A percentile compares a stretch with the other conserved stretches of the same genome.
phyloP scores from a whole-genome alignment of 2,888 invertebrate genomes.

The Theristus sp. region DNA sequence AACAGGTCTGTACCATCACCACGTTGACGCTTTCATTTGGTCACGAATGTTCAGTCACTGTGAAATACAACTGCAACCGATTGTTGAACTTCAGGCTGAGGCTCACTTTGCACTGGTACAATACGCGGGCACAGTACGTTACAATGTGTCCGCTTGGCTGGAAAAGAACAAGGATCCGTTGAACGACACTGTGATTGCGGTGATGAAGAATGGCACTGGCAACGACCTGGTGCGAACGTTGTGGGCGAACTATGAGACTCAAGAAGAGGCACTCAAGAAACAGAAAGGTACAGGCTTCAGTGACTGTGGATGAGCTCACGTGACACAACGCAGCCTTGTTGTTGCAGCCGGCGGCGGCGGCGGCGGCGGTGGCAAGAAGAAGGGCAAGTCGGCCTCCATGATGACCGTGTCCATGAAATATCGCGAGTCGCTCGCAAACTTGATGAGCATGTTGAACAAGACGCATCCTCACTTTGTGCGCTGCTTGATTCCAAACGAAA shows the following conservation, averaged over 20 bases:
- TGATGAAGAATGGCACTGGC: conserved; percentile 33
- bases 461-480: conserved; percentile 98
- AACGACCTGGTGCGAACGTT: conserved; percentile 20
- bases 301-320: neutral
- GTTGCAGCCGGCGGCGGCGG: neutral
- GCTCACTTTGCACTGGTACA: conserved; percentile 98
- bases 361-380: conserved; percentile 23
- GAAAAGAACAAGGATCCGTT: conserved; percentile 57
- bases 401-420: conserved; percentile 97
- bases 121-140: conserved; percentile 67
- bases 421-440: conserved; percentile 70
- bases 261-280: conserved; percentile 16
- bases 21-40: too few species aligned
- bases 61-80: too few species aligned
- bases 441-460: conserved; percentile 86
- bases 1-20: too few species aligned
- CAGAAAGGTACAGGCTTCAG: neutral
- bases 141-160: conserved; percentile 35
- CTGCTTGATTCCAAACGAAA: conserved; percentile 91
- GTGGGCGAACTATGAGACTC: conserved; percentile 27
- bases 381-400: conserved; percentile 45
- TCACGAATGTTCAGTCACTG: too few species aligned
- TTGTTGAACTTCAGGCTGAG: too few species aligned
- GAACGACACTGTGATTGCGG: conserved; percentile 96
- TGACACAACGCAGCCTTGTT: neutral